These are phyloP conservation scores for Struthidea cinerea DNA, from an alignment of 2,113 vertebrate genomes.

Conservation along the genomic window DNA sequence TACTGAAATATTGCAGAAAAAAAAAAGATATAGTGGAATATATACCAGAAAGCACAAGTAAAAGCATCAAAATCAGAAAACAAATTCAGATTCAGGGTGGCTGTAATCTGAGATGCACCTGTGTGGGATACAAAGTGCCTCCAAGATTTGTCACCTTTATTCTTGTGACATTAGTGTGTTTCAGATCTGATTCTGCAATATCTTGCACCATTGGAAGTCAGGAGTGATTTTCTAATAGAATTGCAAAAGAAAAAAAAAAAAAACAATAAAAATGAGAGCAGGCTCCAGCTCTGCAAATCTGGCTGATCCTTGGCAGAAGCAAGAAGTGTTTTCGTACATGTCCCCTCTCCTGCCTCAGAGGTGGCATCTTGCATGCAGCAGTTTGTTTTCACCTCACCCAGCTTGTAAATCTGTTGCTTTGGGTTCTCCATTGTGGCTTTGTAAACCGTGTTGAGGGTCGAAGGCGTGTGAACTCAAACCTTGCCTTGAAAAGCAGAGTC, in stretches of 20 bases:
- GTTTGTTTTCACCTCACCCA: background rate
- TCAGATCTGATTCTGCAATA: background rate
- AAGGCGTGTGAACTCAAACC: conserved; percentile 25
- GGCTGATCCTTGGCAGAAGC: background rate
- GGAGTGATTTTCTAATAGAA: background rate
- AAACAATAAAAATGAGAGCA: background rate
- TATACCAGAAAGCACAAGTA: background rate
- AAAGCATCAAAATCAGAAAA: background rate
- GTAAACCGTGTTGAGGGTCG: conserved; percentile 16
- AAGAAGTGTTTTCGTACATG: background rate
- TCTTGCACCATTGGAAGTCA: background rate
- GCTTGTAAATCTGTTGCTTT: background rate
- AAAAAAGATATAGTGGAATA: background rate
- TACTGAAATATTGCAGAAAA: background rate
- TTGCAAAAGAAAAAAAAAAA: background rate
- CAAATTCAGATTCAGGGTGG: background rate
- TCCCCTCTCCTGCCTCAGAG: background rate
- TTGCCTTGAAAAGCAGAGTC: background rate
- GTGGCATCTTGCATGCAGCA: background rate
- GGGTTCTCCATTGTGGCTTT: background rate
- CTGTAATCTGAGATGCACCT: background rate
- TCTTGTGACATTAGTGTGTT: background rate
- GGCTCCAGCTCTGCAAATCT: background rate
- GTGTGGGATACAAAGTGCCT: background rate
- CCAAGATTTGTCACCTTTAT: background rate